phyloP scores from a whole-genome alignment of 2,797 vertebrate species.

The Rachycentron canadum region DNA sequence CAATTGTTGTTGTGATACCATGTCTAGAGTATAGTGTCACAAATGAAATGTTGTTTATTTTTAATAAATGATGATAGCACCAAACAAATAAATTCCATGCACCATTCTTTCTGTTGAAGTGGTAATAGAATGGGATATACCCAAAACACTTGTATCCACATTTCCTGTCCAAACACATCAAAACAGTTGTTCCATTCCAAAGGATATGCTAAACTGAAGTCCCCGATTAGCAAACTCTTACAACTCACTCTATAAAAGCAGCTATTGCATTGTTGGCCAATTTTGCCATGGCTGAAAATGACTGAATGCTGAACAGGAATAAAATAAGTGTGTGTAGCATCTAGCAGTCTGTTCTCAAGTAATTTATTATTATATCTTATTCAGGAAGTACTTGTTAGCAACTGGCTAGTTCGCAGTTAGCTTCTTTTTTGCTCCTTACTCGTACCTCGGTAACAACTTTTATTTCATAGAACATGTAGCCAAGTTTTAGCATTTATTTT shows the following conservation, averaged over 20 bases:
- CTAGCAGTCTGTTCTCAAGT: background rate
- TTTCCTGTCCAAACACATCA: background rate
- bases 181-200: background rate
- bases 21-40: background rate
- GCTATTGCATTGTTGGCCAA: background rate
- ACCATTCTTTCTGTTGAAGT: too few relatives aligned
- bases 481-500: conserved; percentile 1
- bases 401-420: background rate
- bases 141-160: background rate
- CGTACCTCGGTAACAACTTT: background rate
- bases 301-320: background rate
- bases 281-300: background rate
- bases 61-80: too few relatives aligned
- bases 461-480: background rate
- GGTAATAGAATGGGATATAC: background rate
- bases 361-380: background rate
- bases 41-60: too few relatives aligned
- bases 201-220: background rate
- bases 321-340: background rate
- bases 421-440: background rate
- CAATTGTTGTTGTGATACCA: background rate
- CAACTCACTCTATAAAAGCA: background rate
- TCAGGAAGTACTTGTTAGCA: background rate
- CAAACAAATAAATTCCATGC: too few relatives aligned
- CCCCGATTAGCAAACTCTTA: background rate